Evolutionary conservation across 2,113 vertebrate genomes (phyloP), one percentile per base, ranked within the genome.

Genomic region (Dermatemys mawii): DNA sequence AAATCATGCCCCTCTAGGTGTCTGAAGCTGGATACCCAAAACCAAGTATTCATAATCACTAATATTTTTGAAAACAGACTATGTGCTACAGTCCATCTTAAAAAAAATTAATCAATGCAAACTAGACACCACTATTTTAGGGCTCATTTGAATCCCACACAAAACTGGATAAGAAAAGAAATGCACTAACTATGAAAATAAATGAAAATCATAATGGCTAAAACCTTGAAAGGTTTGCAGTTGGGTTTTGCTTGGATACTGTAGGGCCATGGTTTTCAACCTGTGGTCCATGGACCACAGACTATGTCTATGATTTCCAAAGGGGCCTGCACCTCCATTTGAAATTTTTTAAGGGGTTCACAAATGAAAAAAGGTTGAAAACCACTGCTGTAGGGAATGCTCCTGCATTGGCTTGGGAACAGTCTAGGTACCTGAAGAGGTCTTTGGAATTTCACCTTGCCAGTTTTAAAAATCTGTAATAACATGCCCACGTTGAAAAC

Each of bases 381-480:
- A 70, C 35, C n/a, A 22, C 35, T 70, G 63, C 19, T 57, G 27
- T 29, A 35, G 26, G 67, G 1, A 11, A 51, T 32, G 4, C 0
- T 49, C 35, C 21, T 91, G 63, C 54, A 13, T 2, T 5, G 27
- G 12, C 12, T 57, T 81, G 14, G 11, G 26, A 50, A 0, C 2
- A 50, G 87, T 60, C 51, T 78, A 88, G 26, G 38, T 46, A 27
- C 24, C 41, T 26, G 46, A 24, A 76, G 5, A 73, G 60, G 60
- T 22, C 13, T 76, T 50, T 35, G n/a, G 27, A 7, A 2, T 50
- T 89, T 95, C 84, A 54, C 83, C 86, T 89, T 92, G 84, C 17
- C 76, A n/a, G 46, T 83, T 95, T 96, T 92, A 78, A 95, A 97
- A 94, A 83, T 80, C 53, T 78, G 73, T 89, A 86, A 94, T 60